Conservation (phyloP, 23 tunicate species). For the Halocynthia roretzi region DNA sequence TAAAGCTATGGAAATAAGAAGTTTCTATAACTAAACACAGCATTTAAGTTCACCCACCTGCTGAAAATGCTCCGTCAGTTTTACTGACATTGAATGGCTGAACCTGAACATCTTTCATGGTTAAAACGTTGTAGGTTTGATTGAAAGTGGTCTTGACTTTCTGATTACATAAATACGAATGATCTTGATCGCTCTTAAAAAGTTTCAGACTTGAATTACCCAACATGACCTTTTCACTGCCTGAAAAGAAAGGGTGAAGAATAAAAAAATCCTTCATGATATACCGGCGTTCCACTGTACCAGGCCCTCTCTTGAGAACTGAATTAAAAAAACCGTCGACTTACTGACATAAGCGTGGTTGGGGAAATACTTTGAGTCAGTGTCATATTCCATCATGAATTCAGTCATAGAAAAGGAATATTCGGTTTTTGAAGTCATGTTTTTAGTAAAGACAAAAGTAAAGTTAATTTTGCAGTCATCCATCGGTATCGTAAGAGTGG, state of each 20-base stretch:
- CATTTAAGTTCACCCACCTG: slow-evolving; percentile 40
- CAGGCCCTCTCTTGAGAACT: neutral
- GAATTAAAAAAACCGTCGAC: neutral
- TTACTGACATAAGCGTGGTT: slow-evolving; percentile 52
- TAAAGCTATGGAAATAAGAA: too few relatives aligned
- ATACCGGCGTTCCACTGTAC: too few relatives aligned
- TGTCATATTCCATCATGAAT: slow-evolving; percentile 23
- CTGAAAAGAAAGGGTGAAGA: neutral
- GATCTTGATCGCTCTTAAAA: slow-evolving; percentile 34
- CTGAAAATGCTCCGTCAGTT: slow-evolving; percentile 43
- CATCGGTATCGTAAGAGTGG: slow-evolving; percentile 34
- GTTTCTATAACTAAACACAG: neutral
- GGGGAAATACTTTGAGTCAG: slow-evolving; percentile 69
- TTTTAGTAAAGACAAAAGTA: slow-evolving; percentile 37
- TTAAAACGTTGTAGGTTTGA: slow-evolving; percentile 10
- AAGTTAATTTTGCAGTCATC: slow-evolving; percentile 39
- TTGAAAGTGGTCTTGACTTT: slow-evolving; percentile 19
- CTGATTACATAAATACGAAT: slow-evolving; percentile 69
- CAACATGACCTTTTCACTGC: slow-evolving; percentile 1
- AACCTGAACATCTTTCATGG: slow-evolving; percentile 61
- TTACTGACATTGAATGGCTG: slow-evolving; percentile 64
- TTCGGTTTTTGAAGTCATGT: slow-evolving; percentile 23
- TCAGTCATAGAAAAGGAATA: slow-evolving; percentile 20
- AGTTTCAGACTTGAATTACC: slow-evolving; percentile 31
- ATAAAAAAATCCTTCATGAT: too few relatives aligned